Evolutionary conservation across 2,888 invertebrate species (phyloP), one percentile per base, ranked within the genome.

Genomic region (Hofmannophila pseudospretella): DNA sequence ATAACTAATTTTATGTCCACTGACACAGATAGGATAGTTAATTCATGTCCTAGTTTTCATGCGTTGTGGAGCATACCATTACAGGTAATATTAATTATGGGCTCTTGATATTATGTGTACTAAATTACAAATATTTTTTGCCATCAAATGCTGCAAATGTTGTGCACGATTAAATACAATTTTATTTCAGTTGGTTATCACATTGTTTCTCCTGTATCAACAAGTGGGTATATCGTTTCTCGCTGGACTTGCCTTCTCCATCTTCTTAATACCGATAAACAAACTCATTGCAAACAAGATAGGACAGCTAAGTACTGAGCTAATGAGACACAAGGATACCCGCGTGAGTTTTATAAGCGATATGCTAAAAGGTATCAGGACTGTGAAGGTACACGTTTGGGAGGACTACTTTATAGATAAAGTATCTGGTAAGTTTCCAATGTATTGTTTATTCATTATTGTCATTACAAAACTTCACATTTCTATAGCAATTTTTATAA

Each of bases 1-100:
- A 93, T 99, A 39, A 91, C 98, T 1, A 99, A 99, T 78, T 95
- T 96, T 54, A 97, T 99, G 95, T 98, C 97, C 19, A 97, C 97
- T 0, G 99, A 99, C 70, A 94, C 95, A 0, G 97, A 98, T 69
- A 90, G 98, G 51, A 95, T 99, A 50, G 95, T 97, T 0, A 98
- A 98, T 75, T 95, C 98, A 12, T 97, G 97, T 75, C 93, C 96
- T 2, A 97, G 97, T 78, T 98, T 99, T 70, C 99, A 99, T 81
- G 93, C 96, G 3, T 89, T 98, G 51, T 99, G 99, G 98, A 98
- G 97, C 75, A 94, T 98, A 64, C 98, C 98, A 4, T 89, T 98
- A 59, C 96, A 95, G 89, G 94, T 93, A n/a, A n/a, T n/a, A n/a
- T n/a, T n/a, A n/a, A n/a, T n/a, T n/a, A n/a, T n/a, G 66, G 63